Conservation (phyloP, 2,888 invertebrate species). For the Hoplodrina ambigua region DNA sequence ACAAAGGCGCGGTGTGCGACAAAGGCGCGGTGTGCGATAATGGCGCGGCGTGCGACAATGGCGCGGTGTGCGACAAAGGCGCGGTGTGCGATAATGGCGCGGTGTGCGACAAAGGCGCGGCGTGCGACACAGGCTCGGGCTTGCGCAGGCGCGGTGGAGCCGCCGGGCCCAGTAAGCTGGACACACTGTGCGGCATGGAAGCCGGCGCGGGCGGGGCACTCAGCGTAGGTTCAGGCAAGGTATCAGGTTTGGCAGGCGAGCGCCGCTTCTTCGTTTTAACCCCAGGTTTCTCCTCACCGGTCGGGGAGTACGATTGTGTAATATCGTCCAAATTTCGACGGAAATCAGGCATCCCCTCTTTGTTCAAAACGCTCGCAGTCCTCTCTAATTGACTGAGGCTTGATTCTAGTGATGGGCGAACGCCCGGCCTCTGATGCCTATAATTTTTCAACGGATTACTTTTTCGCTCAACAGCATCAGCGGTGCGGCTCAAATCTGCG, state of each 20-base stretch:
- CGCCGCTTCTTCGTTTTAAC: constrained; percentile 85
- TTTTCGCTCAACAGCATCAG: constrained; percentile 79
- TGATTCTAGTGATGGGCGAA: constrained; percentile 81
- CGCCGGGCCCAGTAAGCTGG: constrained; percentile 79
- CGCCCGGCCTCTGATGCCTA: constrained; percentile 83
- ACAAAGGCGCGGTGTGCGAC: constrained; percentile 53
- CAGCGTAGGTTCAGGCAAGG: constrained; percentile 16
- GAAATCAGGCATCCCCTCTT: constrained; percentile 86
- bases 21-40: constrained; percentile 8
- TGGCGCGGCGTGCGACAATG: no score
- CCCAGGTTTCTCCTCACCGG: constrained; percentile 78
- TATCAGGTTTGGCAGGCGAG: constrained; percentile 80
- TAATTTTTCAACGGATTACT: constrained; percentile 87
- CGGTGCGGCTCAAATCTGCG: constrained; percentile 61
- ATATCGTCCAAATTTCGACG: constrained; percentile 87
- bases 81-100: constrained; percentile 33
- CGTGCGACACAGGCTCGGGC: constrained; percentile 57
- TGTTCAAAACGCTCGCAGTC: constrained; percentile 84
- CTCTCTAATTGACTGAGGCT: constrained; percentile 85
- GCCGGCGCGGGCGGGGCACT: constrained; percentile 56
- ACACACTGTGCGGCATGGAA: constrained; percentile 86
- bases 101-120: no score
- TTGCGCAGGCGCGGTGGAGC: constrained; percentile 65
- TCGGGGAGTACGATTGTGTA: constrained; percentile 87
- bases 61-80: constrained; percentile 67